Percentiles rank a stretch among this genome's conserved stretches.
Conservation (phyloP, 2,113 vertebrate genomes). For the Misgurnus mizolepis region DNA sequence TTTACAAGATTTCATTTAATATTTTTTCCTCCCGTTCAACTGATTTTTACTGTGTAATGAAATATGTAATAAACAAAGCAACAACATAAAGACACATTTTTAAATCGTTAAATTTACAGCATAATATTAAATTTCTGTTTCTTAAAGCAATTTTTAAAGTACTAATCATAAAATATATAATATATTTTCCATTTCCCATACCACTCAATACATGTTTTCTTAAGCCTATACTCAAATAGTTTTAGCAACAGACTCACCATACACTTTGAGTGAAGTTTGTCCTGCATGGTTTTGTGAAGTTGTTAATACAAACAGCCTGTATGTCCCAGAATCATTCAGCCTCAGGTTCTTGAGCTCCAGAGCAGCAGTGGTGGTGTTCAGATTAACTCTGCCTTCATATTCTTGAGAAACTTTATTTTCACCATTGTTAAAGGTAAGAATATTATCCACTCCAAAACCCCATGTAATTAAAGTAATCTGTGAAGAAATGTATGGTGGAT, state of each 20-base stretch:
- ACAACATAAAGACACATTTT: too few species aligned
- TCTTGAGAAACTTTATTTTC: background rate
- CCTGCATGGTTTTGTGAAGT: rapidly evolving
- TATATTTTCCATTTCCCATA: too few species aligned
- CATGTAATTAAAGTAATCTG: rapidly evolving
- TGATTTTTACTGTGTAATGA: too few species aligned
- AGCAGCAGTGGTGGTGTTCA: conserved; percentile 47
- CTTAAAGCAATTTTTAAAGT: too few species aligned
- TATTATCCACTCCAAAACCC: rapidly evolving
- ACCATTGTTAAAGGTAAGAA: conserved; percentile 8
- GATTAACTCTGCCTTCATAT: background rate
- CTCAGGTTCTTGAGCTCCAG: conserved; percentile 58
- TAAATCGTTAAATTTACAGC: too few species aligned
- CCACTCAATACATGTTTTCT: too few species aligned
- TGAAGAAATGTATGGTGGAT: background rate
- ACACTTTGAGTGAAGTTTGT: conserved; percentile 11
- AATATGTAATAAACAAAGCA: too few species aligned
- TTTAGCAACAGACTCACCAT: background rate
- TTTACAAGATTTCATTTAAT: too few species aligned
- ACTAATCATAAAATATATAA: too few species aligned
- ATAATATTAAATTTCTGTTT: too few species aligned
- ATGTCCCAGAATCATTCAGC: conserved; percentile 51
- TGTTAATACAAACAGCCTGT: rapidly evolving
- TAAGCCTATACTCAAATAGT: background rate
- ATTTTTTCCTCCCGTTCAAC: too few species aligned